Evolutionary conservation across 2,797 vertebrate genomes (phyloP).

Genomic region (Eulemur albifrons): DNA sequence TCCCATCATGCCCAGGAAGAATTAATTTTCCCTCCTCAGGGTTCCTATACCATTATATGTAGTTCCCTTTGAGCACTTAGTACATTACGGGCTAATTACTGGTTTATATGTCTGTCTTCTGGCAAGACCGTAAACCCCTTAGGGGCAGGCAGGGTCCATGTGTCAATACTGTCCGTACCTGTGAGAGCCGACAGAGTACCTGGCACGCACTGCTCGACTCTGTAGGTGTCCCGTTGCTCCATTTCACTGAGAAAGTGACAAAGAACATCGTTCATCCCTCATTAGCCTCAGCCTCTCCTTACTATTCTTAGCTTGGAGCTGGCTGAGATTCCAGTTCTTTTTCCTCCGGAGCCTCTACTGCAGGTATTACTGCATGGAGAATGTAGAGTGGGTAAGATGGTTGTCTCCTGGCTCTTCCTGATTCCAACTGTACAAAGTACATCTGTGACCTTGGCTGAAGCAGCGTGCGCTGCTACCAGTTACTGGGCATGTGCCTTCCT

Average conservation of each 20-base stretch:
- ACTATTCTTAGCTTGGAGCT: not conserved
- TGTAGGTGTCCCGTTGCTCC: too few relatives aligned
- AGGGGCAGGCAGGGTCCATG: not conserved
- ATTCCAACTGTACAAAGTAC: accelerated
- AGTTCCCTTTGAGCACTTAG: not conserved
- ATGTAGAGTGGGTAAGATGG: too few relatives aligned
- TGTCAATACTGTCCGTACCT: too few relatives aligned
- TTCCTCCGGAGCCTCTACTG: not conserved
- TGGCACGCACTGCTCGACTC: not conserved
- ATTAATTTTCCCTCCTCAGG: not conserved
- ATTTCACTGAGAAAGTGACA: not conserved
- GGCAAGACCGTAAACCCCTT: not conserved
- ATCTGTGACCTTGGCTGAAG: not conserved
- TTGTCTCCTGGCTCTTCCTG: not conserved
- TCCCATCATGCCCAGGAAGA: not conserved
- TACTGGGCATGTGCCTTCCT: not conserved
- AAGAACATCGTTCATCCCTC: not conserved
- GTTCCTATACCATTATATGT: not conserved
- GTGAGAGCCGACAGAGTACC: not conserved
- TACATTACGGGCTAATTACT: accelerated
- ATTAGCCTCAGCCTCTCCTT: not conserved
- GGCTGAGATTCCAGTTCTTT: not conserved
- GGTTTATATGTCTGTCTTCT: not conserved
- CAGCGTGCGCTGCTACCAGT: not conserved
- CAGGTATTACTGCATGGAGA: too few relatives aligned